phyloP scores from a whole-genome alignment of 1,140 invertebrate genomes.

The Ericerus pela region DNA sequence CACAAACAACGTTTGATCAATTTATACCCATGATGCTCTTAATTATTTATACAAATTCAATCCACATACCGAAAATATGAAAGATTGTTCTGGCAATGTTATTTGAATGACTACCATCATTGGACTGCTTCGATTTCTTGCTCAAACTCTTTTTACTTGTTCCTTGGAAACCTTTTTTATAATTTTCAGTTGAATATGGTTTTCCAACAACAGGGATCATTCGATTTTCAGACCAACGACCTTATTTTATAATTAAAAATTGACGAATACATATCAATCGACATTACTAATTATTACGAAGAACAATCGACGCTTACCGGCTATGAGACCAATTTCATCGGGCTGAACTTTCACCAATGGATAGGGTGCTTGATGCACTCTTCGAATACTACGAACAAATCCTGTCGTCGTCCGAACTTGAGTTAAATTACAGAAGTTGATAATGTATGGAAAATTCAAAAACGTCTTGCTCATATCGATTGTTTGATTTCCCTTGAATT shows the following conservation, averaged over 20 bases:
- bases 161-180: not conserved
- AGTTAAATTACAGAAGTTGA: slow-evolving; percentile 62
- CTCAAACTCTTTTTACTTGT: not conserved
- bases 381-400: slow-evolving; percentile 49
- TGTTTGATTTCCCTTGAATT: slow-evolving; percentile 58
- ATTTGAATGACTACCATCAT: slow-evolving; percentile 2
- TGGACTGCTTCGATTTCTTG: slow-evolving; percentile 2
- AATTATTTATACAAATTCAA: not conserved
- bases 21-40: not conserved
- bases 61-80: slow-evolving; percentile 18
- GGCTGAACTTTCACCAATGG: slow-evolving; percentile 52
- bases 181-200: not conserved
- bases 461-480: slow-evolving; percentile 55
- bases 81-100: slow-evolving; percentile 19
- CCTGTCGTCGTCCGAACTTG: slow-evolving; percentile 55
- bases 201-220: not conserved
- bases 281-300: too few relatives aligned
- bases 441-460: slow-evolving; percentile 55
- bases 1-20: not conserved
- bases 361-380: slow-evolving; percentile 63
- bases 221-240: not conserved
- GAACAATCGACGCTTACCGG: slow-evolving; percentile 26
- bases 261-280: too few relatives aligned
- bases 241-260: too few relatives aligned
- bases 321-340: slow-evolving; percentile 36